Percentiles rank a stretch among this genome's conserved stretches.
Conservation (phyloP, 2,797 vertebrate genomes). For the Melanitta fusca region DNA sequence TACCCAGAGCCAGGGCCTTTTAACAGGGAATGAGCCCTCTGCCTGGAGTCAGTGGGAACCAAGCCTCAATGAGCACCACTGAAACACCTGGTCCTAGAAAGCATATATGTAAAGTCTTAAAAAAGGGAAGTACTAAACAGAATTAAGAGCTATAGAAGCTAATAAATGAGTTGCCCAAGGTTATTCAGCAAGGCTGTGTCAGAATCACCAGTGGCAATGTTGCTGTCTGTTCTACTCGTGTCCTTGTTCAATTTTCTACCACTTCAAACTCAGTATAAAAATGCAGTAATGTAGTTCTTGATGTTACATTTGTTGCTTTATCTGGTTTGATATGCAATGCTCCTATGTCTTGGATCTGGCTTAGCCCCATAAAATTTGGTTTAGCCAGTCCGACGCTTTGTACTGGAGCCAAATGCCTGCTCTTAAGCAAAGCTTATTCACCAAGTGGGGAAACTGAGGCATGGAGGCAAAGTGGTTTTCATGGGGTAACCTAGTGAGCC, state of each 20-base stretch:
- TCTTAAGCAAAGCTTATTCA: neutral
- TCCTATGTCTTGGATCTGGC: neutral
- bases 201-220: neutral
- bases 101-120: neutral
- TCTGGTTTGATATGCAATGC: neutral
- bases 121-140: neutral
- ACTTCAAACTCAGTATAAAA: neutral
- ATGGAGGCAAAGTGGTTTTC: neutral
- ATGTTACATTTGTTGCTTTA: neutral
- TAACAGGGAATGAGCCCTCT: neutral
- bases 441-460: neutral
- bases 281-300: fast-evolving
- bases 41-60: neutral
- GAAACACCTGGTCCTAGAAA: neutral
- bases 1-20: neutral
- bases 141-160: neutral
- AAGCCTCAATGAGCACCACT: neutral
- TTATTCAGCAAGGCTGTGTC: neutral
- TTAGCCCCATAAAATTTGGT: neutral
- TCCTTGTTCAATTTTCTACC: neutral
- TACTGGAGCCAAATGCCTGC: neutral
- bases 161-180: neutral
- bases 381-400: neutral
- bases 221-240: neutral
- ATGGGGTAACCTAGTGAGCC: neutral